Evolutionary conservation across 2,888 invertebrate species (phyloP).

Genomic region (Augochlorella aurata): DNA sequence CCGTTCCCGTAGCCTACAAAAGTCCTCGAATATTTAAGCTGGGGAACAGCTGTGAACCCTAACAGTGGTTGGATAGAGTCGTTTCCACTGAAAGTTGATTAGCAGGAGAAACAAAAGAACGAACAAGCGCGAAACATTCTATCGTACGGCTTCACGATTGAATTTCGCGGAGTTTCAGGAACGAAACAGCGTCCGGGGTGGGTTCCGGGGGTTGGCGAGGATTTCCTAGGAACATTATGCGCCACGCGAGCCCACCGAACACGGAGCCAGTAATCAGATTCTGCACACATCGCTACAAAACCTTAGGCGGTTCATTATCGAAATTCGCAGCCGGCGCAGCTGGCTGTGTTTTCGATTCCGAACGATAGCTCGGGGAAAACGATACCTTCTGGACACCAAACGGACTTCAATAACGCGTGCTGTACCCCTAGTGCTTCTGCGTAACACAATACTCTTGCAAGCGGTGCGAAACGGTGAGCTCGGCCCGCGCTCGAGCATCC

Average conservation of each 20-base stretch:
- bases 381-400: slow-evolving; percentile 32
- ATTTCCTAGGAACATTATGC: not conserved
- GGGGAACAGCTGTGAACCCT: not conserved
- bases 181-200: not conserved
- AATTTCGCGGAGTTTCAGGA: slow-evolving; percentile 32
- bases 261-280: not conserved
- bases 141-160: slow-evolving; percentile 43
- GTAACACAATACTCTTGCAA: slow-evolving; percentile 43
- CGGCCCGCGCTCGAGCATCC: slow-evolving; percentile 2
- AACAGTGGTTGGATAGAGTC: not conserved
- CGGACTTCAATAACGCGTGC: slow-evolving; percentile 38
- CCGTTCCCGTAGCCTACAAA: not conserved
- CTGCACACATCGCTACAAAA: not conserved
- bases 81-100: slow-evolving; percentile 1
- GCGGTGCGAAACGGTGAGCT: slow-evolving; percentile 17
- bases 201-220: not conserved
- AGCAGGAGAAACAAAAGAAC: slow-evolving; percentile 6
- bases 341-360: slow-evolving; percentile 22
- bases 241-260: not conserved
- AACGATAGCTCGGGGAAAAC: slow-evolving; percentile 26
- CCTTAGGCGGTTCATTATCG: not conserved
- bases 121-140: slow-evolving; percentile 15
- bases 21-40: not conserved
- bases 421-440: slow-evolving; percentile 28
- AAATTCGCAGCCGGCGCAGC: not conserved